These are phyloP conservation scores for Acanthosepion esculentum DNA, from an alignment of 2,888 invertebrate species.

Conservation along the genomic window DNA sequence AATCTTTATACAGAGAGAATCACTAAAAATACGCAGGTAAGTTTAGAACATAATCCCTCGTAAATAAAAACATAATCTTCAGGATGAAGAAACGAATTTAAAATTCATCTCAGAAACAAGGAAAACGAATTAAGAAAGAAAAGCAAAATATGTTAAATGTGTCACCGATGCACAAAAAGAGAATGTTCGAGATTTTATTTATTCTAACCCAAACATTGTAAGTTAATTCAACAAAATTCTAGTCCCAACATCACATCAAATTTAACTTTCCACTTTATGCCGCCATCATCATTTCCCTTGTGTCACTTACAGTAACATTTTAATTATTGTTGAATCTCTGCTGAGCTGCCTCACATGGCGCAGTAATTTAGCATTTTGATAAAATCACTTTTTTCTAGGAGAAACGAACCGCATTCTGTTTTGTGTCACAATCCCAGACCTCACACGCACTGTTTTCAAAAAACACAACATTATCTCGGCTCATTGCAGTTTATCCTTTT, in stretches of 20 bases:
- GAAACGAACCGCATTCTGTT: neutral
- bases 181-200: neutral
- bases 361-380: slow-evolving; percentile 18
- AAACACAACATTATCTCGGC: neutral
- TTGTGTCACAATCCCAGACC: neutral
- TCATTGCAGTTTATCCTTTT: neutral
- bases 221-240: neutral
- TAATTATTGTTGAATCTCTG: neutral
- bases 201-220: neutral
- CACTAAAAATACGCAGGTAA: too few relatives aligned
- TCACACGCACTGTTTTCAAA: neutral
- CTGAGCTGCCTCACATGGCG: neutral
- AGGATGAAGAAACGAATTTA: too few relatives aligned
- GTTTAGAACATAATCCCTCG: too few relatives aligned
- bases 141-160: neutral
- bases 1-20: too few relatives aligned
- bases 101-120: neutral
- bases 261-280: neutral
- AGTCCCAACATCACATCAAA: neutral
- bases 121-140: neutral
- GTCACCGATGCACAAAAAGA: too few relatives aligned
- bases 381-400: neutral
- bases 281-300: neutral
- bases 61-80: too few relatives aligned
- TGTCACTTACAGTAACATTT: neutral